Evolutionary conservation across 2,888 invertebrate genomes (phyloP).

Genomic region (Caenorhabditis afra): DNA sequence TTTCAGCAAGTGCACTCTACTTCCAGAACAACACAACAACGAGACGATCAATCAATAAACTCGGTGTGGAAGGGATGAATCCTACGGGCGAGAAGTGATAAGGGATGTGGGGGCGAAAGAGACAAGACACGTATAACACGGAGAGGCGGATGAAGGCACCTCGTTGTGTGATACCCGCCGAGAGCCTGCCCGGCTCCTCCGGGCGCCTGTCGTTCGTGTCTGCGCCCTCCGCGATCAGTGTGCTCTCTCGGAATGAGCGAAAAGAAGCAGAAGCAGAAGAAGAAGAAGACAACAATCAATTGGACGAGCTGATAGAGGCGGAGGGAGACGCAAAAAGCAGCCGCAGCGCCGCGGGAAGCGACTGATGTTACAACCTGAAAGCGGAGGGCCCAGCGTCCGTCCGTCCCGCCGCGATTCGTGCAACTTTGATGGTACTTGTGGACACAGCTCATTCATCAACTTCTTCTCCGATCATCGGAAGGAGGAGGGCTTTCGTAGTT

Average conservation of each 20-base stretch:
- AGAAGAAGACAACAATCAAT: constrained; percentile 52
- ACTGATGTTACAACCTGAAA: constrained; percentile 50
- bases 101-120: constrained; percentile 37
- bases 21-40: constrained; percentile 44
- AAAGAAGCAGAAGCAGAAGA: constrained; percentile 5
- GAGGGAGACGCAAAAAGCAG: constrained; percentile 31
- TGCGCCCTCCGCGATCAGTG: constrained; percentile 36
- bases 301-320: constrained; percentile 45
- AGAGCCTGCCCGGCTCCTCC: constrained; percentile 32
- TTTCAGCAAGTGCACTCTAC: constrained; percentile 17
- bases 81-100: constrained; percentile 19
- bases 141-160: constrained; percentile 21
- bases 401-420: constrained; percentile 30
- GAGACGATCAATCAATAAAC: constrained; percentile 39
- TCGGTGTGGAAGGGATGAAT: too few species aligned
- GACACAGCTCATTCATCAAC: constrained; percentile 11
- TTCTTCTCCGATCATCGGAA: too few species aligned
- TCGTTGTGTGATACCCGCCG: constrained; percentile 48
- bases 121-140: constrained; percentile 23
- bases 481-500: too few species aligned
- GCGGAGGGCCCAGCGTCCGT: constrained; percentile 13
- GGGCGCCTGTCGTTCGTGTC: constrained; percentile 57
- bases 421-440: constrained; percentile 46
- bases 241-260: constrained; percentile 20
- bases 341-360: neutral